Evolutionary conservation across 2,113 vertebrate genomes (phyloP).

Genomic region (Clinocottus analis): DNA sequence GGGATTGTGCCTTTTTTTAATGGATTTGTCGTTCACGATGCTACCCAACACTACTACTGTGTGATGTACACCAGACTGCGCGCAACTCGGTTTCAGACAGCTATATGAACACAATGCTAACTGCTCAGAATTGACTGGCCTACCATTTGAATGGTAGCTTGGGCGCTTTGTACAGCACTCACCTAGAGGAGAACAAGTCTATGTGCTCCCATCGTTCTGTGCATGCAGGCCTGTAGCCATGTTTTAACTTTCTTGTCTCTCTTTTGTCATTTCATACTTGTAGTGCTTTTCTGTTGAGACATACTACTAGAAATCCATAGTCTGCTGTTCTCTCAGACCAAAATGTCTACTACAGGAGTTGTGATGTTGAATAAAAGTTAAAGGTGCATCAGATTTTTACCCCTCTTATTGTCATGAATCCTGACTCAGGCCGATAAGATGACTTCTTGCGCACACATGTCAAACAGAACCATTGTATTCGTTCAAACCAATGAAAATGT

Average conservation of each 20-base stretch:
- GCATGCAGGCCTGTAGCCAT: conserved; percentile 82
- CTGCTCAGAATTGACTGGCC: conserved; percentile 60
- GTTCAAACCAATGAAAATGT: conserved; percentile 1
- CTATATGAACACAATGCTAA: conserved; percentile 55
- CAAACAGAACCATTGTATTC: background rate
- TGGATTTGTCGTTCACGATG: conserved; percentile 71
- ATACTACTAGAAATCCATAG: conserved; percentile 69
- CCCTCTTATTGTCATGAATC: conserved; percentile 71
- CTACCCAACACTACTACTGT: conserved; percentile 66
- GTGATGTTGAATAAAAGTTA: conserved; percentile 82
- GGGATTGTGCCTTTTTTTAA: conserved; percentile 79
- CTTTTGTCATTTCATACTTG: conserved; percentile 75
- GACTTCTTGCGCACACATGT: conserved; percentile 29
- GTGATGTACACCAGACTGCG: conserved; percentile 60
- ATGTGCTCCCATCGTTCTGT: conserved; percentile 72
- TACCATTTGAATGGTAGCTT: conserved; percentile 54
- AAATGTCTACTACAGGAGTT: conserved; percentile 78
- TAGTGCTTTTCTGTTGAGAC: conserved; percentile 79
- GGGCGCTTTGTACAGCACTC: conserved; percentile 71
- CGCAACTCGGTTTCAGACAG: conserved; percentile 55
- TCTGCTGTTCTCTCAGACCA: conserved; percentile 77
- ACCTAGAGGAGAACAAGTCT: conserved; percentile 61
- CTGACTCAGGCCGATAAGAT: conserved; percentile 37
- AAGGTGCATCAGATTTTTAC: conserved; percentile 76
- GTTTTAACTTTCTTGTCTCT: conserved; percentile 74